Conservation (phyloP, 2,888 invertebrate genomes). For the Taphrorychus bicolor region DNA sequence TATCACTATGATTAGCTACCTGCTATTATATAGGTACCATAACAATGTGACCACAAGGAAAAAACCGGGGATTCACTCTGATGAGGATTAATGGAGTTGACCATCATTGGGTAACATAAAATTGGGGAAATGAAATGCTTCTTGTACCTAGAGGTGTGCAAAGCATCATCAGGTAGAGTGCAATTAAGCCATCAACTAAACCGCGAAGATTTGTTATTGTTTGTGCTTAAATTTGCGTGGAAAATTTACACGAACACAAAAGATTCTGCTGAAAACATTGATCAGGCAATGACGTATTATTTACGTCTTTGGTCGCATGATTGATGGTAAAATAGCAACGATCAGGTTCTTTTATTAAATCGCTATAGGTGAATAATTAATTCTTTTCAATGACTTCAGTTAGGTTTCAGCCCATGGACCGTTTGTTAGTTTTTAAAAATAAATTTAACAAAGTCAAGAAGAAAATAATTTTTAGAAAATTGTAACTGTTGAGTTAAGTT, state of each 20-base stretch:
- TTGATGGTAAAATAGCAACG: neutral
- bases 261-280: neutral
- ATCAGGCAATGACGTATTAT: neutral
- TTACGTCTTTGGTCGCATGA: neutral
- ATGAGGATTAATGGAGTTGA: no score
- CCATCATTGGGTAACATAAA: no score
- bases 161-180: neutral
- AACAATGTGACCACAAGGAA: no score
- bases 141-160: neutral
- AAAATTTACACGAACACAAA: neutral
- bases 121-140: neutral
- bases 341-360: no score
- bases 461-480: neutral
- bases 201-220: neutral
- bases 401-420: neutral
- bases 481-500: no score
- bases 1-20: no score
- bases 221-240: neutral
- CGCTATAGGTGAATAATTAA: no score
- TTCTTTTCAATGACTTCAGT: no score
- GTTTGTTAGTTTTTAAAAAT: neutral
- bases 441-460: neutral
- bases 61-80: neutral
- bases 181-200: neutral
- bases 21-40: no score